Conservation (phyloP, 2,797 vertebrate genomes). For the Dromococcyx pavoninus region DNA sequence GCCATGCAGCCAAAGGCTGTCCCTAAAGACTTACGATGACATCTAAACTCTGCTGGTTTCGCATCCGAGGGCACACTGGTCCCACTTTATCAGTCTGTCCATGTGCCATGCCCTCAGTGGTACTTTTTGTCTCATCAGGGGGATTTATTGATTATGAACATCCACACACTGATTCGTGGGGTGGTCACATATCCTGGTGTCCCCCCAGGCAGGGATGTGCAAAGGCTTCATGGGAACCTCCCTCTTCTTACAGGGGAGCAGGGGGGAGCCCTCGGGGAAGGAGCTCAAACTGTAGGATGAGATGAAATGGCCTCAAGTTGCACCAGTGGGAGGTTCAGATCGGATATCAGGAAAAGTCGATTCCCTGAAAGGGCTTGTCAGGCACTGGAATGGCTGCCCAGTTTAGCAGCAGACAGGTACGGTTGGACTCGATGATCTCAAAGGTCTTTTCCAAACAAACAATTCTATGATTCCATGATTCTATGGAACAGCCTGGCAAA, state of each 20-base stretch:
- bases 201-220: background rate
- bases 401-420: too few species aligned
- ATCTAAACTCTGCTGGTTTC: background rate
- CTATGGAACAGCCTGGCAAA: background rate
- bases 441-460: too few species aligned
- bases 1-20: fast-evolving
- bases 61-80: fast-evolving
- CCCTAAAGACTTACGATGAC: fast-evolving
- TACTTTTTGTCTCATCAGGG: background rate
- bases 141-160: fast-evolving
- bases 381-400: too few species aligned
- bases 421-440: too few species aligned
- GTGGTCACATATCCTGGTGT: too few species aligned
- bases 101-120: background rate
- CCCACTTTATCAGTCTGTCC: fast-evolving
- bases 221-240: background rate
- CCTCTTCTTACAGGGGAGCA: background rate
- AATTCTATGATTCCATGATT: too few species aligned
- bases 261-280: background rate
- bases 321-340: too few species aligned
- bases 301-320: too few species aligned
- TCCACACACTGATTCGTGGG: background rate
- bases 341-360: too few species aligned
- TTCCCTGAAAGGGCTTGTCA: too few species aligned
- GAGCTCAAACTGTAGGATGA: too few species aligned